These are phyloP conservation scores for Spea bombifrons DNA, from an alignment of 2,113 vertebrate species.

Conservation along the genomic window DNA sequence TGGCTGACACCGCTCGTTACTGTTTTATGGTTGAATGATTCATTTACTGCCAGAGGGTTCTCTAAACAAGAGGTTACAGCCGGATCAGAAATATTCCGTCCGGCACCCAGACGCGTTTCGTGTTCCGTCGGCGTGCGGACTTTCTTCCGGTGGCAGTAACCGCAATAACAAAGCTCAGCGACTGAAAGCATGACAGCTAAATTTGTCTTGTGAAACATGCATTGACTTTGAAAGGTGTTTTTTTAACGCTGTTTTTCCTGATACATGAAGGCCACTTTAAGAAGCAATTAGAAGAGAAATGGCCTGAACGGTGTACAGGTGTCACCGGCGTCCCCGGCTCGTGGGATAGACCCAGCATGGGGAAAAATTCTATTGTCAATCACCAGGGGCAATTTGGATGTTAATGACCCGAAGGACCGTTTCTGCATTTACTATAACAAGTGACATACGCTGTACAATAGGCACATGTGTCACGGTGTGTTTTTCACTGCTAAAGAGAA, in stretches of 20 bases:
- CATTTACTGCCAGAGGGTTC: slow-evolving; percentile 25
- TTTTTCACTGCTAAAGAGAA: too few species aligned
- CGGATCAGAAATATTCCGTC: slow-evolving; percentile 29
- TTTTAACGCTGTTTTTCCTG: background rate
- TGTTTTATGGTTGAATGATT: slow-evolving; percentile 29
- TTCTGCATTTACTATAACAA: too few species aligned
- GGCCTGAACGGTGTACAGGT: background rate
- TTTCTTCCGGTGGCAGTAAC: slow-evolving; percentile 11
- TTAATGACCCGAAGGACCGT: background rate
- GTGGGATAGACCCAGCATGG: background rate
- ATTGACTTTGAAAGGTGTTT: slow-evolving; percentile 15
- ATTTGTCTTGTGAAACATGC: slow-evolving; percentile 41
- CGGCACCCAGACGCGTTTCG: slow-evolving; percentile 10
- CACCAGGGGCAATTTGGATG: background rate
- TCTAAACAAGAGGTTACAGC: slow-evolving; percentile 26
- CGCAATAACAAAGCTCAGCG: background rate
- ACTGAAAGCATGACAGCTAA: slow-evolving; percentile 33
- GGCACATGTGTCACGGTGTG: too few species aligned
- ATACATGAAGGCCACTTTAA: slow-evolving; percentile 22
- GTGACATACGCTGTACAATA: too few species aligned
- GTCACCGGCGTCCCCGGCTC: slow-evolving; percentile 5
- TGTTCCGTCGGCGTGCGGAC: background rate
- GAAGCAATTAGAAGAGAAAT: slow-evolving; percentile 19
- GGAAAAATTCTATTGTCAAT: slow-evolving; percentile 4
- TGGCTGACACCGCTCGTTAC: background rate